Base-by-base conservation (phyloP, 2,797 vertebrate species). In the Craterocephalus amniculus region DNA sequence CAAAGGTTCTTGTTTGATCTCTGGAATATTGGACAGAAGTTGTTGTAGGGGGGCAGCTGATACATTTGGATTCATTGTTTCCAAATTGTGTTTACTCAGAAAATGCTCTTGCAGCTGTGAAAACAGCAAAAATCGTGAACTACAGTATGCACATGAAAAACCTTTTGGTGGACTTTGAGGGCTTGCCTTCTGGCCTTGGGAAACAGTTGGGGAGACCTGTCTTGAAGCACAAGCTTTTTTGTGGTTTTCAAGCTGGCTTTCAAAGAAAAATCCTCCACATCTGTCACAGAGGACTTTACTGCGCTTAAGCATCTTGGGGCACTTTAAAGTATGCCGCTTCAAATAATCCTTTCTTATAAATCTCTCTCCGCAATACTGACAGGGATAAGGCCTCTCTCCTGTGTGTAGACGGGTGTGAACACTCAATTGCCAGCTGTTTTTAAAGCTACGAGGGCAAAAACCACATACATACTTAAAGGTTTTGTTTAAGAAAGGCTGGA, bases 21-120 rank as follows among this genome's bases (percentile, higher is more conserved):
- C 74, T 49, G 79, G 63, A 8, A 91, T 81, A 45, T 79, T 87
- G 58, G 84, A 91, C 18, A 93, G 78, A 73, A 91, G 88, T 1
- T 93, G 87, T 69, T 92, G 89, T 22, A 93, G 52, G 48, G 90
- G 87, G 61, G 83, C 78, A 18, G 90, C 63, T 6, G 84, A 63
- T 9, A 48, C 24, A 13, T 76, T 63, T 36, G 87, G 74, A 57
- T 35, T 60, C 55, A 74, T 51, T 2, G 82, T 88, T 83, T 93
- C 91, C 55, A 87, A 49, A 62, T 90, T 89, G 80, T 95, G 95
- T 5, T 83, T 76, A 58, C 75, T 85, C 69, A 94, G 80, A 75
- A 95, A 92, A 87, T 95, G 95, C 36, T 95, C 92, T 70, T 95
- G 95, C 13, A 95, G 94, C 63, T 95, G 92, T 14, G 94, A 95